Base-by-base conservation (phyloP, 2,797 vertebrate genomes). In the Neosalanx taihuensis region DNA sequence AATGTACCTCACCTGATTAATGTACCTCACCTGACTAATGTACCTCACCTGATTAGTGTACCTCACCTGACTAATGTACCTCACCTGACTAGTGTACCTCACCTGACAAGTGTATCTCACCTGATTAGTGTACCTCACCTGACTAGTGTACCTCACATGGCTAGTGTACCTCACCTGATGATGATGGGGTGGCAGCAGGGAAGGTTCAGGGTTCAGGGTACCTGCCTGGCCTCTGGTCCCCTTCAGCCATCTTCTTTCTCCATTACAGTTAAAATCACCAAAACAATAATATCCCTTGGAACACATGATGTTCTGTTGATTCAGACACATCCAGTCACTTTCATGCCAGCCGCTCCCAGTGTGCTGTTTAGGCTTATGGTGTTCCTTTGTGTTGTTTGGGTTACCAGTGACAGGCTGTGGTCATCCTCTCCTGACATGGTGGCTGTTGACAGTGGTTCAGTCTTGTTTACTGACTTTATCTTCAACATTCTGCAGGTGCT, bases 401-500 rank as follows among this genome's bases (percentile, higher is more conserved):
- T 82, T 85, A 74, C 3, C 26, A 41, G 66, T 69, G 70, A 79
- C 79, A 63, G 66, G 68, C 72, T 67, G 68, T 71, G 71, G 18
- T 67, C 72, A 66, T 66, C 77, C 73, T 78, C 82, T 80, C 68
- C 72, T 77, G 72, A 70, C 73, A 72, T 51, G 31, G 71, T 9
- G 3, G 9, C 72, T 83, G 81, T 83, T 86, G 87, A 86, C 75
- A 67, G 72, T 74, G 74, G 71, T 65, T 6, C 64, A n/a, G 6
- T 61, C 59, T 87, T 86, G 84, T 86, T 86, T 86, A 71, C 83
- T 84, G 84, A 84, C 75, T 13, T 70, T 70, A 64, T 63, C 66
- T 73, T 77, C 69, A 56, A 69, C 79, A 69, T 31, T 67, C 69
- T 71, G 83, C 90, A 91, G 89, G 87, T 91, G 88, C 85, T 79